Conservation (phyloP, 2,797 vertebrate genomes). For the Trichosurus vulpecula region DNA sequence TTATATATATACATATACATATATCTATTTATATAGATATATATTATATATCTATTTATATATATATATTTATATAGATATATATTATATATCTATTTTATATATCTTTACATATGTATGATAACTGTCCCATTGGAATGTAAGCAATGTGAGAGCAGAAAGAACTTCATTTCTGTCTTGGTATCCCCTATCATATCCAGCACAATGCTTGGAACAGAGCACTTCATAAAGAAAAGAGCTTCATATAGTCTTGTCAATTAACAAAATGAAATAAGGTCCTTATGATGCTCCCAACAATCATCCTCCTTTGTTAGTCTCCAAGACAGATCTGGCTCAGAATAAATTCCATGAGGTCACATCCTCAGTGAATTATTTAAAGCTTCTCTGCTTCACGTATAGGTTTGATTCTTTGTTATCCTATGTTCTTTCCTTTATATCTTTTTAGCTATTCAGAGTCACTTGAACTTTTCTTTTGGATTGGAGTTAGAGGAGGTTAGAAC, state of each 20-base stretch:
- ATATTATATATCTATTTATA: too few relatives aligned
- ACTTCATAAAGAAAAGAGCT: background rate
- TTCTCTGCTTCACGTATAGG: background rate
- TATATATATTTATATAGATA: too few relatives aligned
- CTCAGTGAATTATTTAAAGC: background rate
- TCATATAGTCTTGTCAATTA: background rate
- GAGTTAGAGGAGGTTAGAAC: background rate
- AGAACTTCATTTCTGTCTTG: background rate
- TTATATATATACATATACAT: background rate
- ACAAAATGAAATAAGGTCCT: background rate
- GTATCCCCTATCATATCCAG: background rate
- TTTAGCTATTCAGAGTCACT: background rate
- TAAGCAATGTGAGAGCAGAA: background rate
- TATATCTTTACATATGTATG: background rate
- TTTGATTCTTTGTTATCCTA: background rate
- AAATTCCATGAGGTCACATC: background rate
- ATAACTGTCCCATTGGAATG: background rate
- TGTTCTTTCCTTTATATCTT: background rate
- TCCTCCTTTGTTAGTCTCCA: background rate
- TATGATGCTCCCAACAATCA: background rate
- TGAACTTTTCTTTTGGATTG: background rate
- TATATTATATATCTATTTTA: too few relatives aligned
- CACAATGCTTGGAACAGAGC: background rate
- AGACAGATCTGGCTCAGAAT: background rate
- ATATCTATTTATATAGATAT: too few relatives aligned